Percentiles rank a stretch among this genome's conserved stretches.
These are phyloP conservation scores for Bembecia ichneumoniformis DNA, from an alignment of 2,888 invertebrate species.

Conservation along the genomic window DNA sequence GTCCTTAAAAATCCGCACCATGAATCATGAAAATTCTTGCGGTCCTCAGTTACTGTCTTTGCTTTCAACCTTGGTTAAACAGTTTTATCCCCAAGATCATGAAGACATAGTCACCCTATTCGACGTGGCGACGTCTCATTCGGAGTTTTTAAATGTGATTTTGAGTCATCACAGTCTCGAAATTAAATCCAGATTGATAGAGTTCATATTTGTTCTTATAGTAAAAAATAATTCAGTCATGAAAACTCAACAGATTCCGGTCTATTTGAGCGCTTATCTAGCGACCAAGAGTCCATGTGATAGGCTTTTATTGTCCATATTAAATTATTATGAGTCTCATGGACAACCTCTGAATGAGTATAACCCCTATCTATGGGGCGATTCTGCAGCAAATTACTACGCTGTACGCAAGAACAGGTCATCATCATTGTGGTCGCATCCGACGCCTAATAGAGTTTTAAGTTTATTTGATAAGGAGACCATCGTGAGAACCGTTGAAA, in stretches of 20 bases:
- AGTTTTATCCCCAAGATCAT: constrained; percentile 66
- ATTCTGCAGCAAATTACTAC: constrained; percentile 83
- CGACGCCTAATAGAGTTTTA: constrained; percentile 80
- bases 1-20: constrained; percentile 68
- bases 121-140: constrained; percentile 83
- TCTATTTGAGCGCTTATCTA: constrained; percentile 83
- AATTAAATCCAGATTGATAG: constrained; percentile 75
- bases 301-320: constrained; percentile 76
- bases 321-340: constrained; percentile 79
- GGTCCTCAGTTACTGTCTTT: constrained; percentile 69
- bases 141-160: constrained; percentile 81
- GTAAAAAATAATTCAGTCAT: constrained; percentile 76
- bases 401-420: constrained; percentile 73
- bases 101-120: constrained; percentile 71
- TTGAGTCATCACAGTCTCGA: constrained; percentile 61
- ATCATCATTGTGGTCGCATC: constrained; percentile 77
- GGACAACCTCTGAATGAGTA: constrained; percentile 76
- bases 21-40: constrained; percentile 31
- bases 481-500: constrained; percentile 76
- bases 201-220: constrained; percentile 76
- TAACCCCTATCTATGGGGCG: constrained; percentile 89
- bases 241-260: constrained; percentile 78
- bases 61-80: constrained; percentile 68
- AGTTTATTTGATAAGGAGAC: constrained; percentile 77
- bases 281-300: constrained; percentile 81